Percentiles rank a stretch among this genome's conserved stretches.
Evolutionary conservation across 2,113 vertebrate species (phyloP).

Genomic region (Eleginops maclovinus): DNA sequence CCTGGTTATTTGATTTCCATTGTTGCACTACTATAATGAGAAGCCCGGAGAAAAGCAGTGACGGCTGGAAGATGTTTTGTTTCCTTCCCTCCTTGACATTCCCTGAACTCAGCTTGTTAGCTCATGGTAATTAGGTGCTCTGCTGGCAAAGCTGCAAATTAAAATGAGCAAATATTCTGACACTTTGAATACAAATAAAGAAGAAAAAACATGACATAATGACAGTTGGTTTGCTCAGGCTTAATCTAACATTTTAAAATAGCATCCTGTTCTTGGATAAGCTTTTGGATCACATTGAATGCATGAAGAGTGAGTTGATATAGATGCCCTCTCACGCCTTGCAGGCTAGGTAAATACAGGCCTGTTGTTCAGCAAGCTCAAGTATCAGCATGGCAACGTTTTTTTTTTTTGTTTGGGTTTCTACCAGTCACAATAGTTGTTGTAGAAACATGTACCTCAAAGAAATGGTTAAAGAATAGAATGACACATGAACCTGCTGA

Average conservation of each 20-base stretch:
- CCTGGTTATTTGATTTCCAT: background rate
- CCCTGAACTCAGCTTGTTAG: conserved; percentile 40
- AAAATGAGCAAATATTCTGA: conserved; percentile 16
- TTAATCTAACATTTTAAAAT: background rate
- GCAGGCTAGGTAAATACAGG: background rate
- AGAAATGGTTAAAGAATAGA: background rate
- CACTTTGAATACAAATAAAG: background rate
- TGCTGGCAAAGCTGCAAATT: conserved; percentile 20
- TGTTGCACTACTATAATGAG: conserved; percentile 5
- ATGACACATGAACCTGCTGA: background rate
- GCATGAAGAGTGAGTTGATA: background rate
- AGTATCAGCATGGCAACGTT: background rate
- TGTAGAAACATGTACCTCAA: background rate
- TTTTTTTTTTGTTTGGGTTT: background rate
- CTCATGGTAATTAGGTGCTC: conserved; percentile 35
- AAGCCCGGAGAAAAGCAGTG: background rate
- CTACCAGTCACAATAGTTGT: background rate
- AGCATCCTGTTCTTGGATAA: conserved; percentile 1
- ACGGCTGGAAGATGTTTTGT: conserved; percentile 7
- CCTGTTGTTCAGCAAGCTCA: background rate
- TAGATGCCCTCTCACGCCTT: background rate
- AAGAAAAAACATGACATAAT: background rate
- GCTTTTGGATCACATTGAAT: background rate
- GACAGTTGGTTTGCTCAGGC: background rate
- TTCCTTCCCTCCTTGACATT: conserved; percentile 12